Conservation (phyloP, 1,140 invertebrate genomes). For the Cherax quadricarinatus region DNA sequence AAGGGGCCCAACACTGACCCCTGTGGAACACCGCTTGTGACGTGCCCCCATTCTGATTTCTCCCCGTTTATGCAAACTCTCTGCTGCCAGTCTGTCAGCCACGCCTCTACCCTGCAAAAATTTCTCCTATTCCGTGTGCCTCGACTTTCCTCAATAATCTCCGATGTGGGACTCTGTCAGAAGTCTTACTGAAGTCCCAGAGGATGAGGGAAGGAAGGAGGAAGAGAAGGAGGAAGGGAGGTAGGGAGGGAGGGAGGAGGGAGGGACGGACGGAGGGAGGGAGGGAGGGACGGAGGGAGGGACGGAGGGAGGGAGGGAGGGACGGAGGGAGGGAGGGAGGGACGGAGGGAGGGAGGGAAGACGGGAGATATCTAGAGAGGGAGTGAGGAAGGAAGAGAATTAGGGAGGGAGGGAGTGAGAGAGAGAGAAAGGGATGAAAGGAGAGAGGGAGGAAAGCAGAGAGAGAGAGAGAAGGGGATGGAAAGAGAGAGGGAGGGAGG, state of each 20-base stretch:
- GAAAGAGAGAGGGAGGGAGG: not conserved
- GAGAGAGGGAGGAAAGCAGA: not conserved
- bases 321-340: not conserved
- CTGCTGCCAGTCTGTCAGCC: too few relatives aligned
- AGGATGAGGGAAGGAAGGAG: not conserved
- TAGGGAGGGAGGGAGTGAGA: not conserved
- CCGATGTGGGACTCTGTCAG: too few relatives aligned
- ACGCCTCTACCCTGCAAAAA: too few relatives aligned
- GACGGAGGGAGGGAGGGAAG: not conserved
- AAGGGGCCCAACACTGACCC: too few relatives aligned
- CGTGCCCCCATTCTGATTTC: too few relatives aligned
- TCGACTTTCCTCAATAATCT: too few relatives aligned
- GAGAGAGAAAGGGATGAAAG: not conserved
- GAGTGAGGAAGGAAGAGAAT: not conserved
- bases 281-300: not conserved
- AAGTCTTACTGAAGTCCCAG: too few relatives aligned
- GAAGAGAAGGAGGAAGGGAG: not conserved
- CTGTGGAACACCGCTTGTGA: too few relatives aligned
- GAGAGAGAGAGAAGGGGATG: not conserved
- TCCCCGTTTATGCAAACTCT: too few relatives aligned
- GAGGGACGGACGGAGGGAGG: not conserved
- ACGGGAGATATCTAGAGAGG: too few relatives aligned
- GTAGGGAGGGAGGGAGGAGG: not conserved
- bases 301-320: not conserved
- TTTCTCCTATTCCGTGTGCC: too few relatives aligned